phyloP scores from a whole-genome alignment of 2,888 invertebrate genomes.

The Brassicogethes aeneus region DNA sequence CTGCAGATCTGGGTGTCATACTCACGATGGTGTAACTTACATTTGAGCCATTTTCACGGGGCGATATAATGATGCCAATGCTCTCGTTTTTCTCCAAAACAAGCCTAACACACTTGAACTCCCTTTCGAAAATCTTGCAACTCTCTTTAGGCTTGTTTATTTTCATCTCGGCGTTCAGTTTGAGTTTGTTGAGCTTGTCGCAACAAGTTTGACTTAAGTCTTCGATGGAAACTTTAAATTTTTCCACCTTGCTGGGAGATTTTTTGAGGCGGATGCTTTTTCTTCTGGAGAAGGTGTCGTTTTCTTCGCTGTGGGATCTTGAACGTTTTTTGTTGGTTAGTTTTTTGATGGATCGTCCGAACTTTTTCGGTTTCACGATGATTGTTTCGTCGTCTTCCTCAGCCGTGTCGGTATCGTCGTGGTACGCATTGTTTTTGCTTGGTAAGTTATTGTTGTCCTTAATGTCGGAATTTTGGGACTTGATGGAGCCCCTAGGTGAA shows the following conservation, averaged over 20 bases:
- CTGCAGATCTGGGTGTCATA: slow-evolving; percentile 43
- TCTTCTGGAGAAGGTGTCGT: slow-evolving; percentile 11
- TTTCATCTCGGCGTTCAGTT: slow-evolving; percentile 13
- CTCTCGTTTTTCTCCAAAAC: slow-evolving; percentile 21
- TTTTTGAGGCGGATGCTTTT: slow-evolving; percentile 18
- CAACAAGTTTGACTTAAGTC: slow-evolving; percentile 25
- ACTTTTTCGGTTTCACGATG: slow-evolving; percentile 12
- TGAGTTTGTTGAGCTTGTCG: slow-evolving; percentile 23
- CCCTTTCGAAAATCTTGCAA: slow-evolving; percentile 20
- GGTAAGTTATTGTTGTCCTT: slow-evolving; percentile 7
- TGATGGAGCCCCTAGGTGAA: slow-evolving; percentile 43
- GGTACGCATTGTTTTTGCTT: slow-evolving; percentile 12
- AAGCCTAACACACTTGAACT: slow-evolving; percentile 32
- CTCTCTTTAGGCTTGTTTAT: slow-evolving; percentile 3
- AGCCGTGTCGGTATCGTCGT: slow-evolving; percentile 28
- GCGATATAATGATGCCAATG: slow-evolving; percentile 27
- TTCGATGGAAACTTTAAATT: slow-evolving; percentile 18
- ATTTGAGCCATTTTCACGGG: slow-evolving; percentile 17
- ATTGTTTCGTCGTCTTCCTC: slow-evolving; percentile 24
- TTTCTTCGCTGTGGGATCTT: slow-evolving; percentile 17
- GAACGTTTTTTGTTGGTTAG: slow-evolving; percentile 18
- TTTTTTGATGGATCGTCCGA: slow-evolving; percentile 7
- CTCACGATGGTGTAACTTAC: slow-evolving; percentile 42
- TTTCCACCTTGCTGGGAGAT: slow-evolving; percentile 17
- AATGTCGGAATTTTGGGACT: slow-evolving; percentile 22